A percentile compares a stretch with the other conserved stretches of the same genome.
Conservation (phyloP, 1,140 invertebrate species). For the Colletes gigas region DNA sequence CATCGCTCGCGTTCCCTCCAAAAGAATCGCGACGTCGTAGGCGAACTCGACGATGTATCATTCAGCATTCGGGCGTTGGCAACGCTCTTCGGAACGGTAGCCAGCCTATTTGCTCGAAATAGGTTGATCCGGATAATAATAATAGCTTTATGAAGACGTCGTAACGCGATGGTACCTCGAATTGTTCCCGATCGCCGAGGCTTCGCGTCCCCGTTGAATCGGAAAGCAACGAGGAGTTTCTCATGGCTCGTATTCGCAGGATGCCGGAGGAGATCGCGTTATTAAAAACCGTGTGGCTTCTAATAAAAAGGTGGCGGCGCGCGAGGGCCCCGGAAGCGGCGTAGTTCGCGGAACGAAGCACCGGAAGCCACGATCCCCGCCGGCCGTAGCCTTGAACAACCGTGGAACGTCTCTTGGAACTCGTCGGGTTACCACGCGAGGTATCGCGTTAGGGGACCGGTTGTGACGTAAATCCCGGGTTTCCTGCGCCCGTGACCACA, state of each 20-base stretch:
- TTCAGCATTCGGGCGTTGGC: background rate
- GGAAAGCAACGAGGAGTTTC: background rate
- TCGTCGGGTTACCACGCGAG: slow-evolving; percentile 40
- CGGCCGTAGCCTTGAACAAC: slow-evolving; percentile 20
- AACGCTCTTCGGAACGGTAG: background rate
- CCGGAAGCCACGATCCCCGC: slow-evolving; percentile 50
- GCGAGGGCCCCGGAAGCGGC: slow-evolving; percentile 34
- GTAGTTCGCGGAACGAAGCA: slow-evolving; percentile 44
- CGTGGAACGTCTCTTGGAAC: slow-evolving; percentile 45
- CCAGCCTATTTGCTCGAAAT: background rate
- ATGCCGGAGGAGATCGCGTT: background rate
- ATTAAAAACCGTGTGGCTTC: slow-evolving; percentile 3
- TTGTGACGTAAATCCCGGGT: slow-evolving; percentile 70
- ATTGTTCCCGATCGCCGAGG: too few species aligned
- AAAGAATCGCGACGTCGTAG: background rate
- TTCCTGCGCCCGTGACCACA: slow-evolving; percentile 29
- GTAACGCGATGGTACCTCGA: too few species aligned
- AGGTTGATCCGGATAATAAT: background rate
- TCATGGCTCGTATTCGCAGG: background rate
- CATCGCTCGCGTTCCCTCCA: background rate
- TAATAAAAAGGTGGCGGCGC: slow-evolving; percentile 23
- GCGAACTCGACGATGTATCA: background rate
- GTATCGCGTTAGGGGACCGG: slow-evolving; percentile 41
- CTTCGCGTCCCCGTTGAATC: background rate
- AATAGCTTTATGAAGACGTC: too few species aligned